Percentiles rank a stretch among this genome's conserved stretches.
Evolutionary conservation across 1,140 invertebrate genomes (phyloP).

Genomic region (Vanessa tameamea): DNA sequence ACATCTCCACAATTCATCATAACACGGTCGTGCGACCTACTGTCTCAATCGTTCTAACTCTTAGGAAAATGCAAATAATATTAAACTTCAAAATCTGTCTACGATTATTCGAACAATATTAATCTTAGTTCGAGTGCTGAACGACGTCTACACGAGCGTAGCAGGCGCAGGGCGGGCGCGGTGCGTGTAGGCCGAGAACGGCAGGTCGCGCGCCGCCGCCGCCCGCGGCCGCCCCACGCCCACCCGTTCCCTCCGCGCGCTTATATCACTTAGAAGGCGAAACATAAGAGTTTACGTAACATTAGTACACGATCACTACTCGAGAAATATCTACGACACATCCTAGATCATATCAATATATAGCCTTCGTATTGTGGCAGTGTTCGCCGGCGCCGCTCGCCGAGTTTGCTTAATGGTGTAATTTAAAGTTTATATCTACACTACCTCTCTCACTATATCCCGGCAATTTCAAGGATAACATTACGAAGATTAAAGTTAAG

Average conservation of each 20-base stretch:
- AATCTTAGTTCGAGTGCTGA: constrained; percentile 75
- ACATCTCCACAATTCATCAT: constrained; percentile 78
- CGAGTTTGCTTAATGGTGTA: constrained; percentile 47
- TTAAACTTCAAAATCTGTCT: constrained; percentile 78
- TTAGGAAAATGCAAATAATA: constrained; percentile 80
- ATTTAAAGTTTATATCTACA: constrained; percentile 66
- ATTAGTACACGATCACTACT: constrained; percentile 77
- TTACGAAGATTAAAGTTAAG: constrained; percentile 66
- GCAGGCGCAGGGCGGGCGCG: constrained; percentile 12
- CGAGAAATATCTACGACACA: constrained; percentile 78
- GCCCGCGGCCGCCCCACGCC: constrained; percentile 21
- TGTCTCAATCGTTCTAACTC: constrained; percentile 78
- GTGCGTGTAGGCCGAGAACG: constrained; percentile 29
- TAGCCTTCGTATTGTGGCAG: constrained; percentile 67
- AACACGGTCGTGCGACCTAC: constrained; percentile 79
- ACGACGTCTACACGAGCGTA: constrained; percentile 60
- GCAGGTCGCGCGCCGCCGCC: constrained; percentile 7
- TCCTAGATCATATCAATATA: constrained; percentile 81
- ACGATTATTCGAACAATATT: constrained; percentile 76
- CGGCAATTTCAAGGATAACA: constrained; percentile 63
- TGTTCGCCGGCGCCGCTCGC: constrained; percentile 51
- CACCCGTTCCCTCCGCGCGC: constrained; percentile 27
- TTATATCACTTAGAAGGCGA: constrained; percentile 68
- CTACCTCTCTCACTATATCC: constrained; percentile 76
- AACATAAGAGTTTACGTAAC: constrained; percentile 63